Evolutionary conservation across 2,888 invertebrate species (phyloP).

Genomic region (Pycnomerus fuliginosus): DNA sequence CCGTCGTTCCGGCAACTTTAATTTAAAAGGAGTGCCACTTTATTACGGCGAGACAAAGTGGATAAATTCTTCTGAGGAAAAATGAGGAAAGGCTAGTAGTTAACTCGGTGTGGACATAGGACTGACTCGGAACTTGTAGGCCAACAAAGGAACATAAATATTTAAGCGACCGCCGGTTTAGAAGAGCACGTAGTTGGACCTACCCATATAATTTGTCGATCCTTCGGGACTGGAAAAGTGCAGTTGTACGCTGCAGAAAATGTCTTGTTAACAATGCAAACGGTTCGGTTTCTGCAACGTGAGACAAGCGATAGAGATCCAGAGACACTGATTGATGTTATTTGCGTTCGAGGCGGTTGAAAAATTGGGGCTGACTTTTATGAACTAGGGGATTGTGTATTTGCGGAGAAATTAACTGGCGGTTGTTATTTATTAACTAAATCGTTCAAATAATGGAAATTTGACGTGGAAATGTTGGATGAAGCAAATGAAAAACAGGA

Average conservation of each 20-base stretch:
- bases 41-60: not conserved
- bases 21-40: not conserved
- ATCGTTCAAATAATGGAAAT: too few relatives aligned
- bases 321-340: too few relatives aligned
- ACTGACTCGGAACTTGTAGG: conserved; percentile 17
- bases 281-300: too few relatives aligned
- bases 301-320: too few relatives aligned
- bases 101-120: conserved; percentile 17
- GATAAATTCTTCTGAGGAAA: not conserved
- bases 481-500: too few relatives aligned
- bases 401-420: too few relatives aligned
- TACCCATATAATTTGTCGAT: conserved; percentile 23
- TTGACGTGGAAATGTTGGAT: too few relatives aligned
- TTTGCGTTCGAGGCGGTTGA: too few relatives aligned
- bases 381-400: too few relatives aligned
- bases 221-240: conserved; percentile 7
- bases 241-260: conserved; percentile 17
- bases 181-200: conserved; percentile 20
- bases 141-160: conserved; percentile 23
- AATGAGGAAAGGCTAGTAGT: not conserved
- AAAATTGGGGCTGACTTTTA: too few relatives aligned
- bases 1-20: not conserved
- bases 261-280: too few relatives aligned
- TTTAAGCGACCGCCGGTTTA: conserved; percentile 20
- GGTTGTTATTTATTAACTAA: too few relatives aligned